Conservation (phyloP, 2,113 vertebrate species). For the Pyxicephalus adspersus region DNA sequence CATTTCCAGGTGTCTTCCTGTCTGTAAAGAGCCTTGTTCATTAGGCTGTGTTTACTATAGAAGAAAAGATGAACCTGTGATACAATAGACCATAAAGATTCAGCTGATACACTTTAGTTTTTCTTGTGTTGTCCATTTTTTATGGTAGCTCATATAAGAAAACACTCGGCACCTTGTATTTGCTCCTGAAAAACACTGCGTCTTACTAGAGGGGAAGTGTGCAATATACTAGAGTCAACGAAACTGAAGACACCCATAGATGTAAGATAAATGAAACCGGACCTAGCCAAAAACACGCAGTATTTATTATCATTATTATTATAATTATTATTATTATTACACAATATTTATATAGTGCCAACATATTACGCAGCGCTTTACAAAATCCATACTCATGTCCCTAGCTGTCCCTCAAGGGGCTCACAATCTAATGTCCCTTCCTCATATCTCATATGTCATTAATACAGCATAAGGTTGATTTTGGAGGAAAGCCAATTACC, state of each 20-base stretch:
- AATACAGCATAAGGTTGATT: too few relatives aligned
- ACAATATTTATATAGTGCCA: too few relatives aligned
- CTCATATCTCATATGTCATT: too few relatives aligned
- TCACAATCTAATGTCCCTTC: too few relatives aligned
- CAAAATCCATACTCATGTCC: too few relatives aligned
- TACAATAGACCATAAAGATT: conserved; percentile 65
- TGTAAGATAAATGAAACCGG: too few relatives aligned
- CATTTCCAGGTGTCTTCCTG: conserved; percentile 52
- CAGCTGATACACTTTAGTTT: conserved; percentile 60
- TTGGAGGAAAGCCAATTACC: too few relatives aligned
- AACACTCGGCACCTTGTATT: conserved; percentile 34
- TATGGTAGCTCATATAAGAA: conserved; percentile 47
- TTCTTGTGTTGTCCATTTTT: conserved; percentile 46
- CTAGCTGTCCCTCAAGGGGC: too few relatives aligned
- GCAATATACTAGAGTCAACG: background rate
- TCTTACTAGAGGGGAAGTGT: conserved; percentile 9
- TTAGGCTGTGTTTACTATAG: conserved; percentile 40
- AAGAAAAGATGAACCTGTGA: conserved; percentile 34
- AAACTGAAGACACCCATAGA: background rate
- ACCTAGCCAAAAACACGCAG: too few relatives aligned
- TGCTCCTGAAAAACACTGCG: conserved; percentile 43
- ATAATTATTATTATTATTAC: too few relatives aligned
- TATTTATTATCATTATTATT: too few relatives aligned
- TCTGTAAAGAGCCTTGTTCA: conserved; percentile 28
- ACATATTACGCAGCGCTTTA: too few relatives aligned